Evolutionary conservation across 35 echinoderm and acorn worm species (phyloP).

Genomic region (Lytechinus pictus): DNA sequence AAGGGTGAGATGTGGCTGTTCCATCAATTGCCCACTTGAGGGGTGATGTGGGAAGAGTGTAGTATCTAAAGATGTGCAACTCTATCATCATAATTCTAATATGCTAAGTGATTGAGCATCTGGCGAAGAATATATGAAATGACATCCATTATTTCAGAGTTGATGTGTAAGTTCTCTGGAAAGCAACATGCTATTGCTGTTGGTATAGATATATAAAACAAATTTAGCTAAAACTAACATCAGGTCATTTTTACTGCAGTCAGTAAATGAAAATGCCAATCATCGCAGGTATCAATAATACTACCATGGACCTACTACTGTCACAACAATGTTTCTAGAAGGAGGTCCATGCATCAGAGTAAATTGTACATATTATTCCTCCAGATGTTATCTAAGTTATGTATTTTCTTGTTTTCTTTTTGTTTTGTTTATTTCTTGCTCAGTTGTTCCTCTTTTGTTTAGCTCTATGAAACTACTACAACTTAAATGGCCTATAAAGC

Average conservation of each 20-base stretch:
- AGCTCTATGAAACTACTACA: too few relatives aligned
- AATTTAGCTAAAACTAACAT: too few relatives aligned
- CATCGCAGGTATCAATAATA: too few relatives aligned
- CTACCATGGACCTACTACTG: background rate
- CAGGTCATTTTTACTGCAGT: too few relatives aligned
- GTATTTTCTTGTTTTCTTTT: too few relatives aligned
- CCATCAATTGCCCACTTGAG: background rate
- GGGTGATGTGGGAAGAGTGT: background rate
- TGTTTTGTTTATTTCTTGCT: too few relatives aligned
- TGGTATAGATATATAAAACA: background rate
- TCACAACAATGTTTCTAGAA: background rate
- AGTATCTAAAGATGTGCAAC: background rate
- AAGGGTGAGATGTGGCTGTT: background rate
- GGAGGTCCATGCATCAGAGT: background rate
- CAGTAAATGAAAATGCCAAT: too few relatives aligned
- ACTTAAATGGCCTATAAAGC: too few relatives aligned
- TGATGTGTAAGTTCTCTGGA: background rate
- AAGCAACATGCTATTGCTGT: background rate
- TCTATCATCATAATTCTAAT: background rate
- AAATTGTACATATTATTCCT: background rate
- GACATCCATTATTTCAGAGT: background rate
- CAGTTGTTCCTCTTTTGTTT: too few relatives aligned
- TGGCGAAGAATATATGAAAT: background rate
- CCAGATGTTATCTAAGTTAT: too few relatives aligned
- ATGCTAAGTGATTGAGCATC: slow-evolving; percentile 18